Percentiles rank a stretch among this genome's conserved stretches.
Conservation (phyloP, 2,888 invertebrate species). For the Leucophora obtusa region DNA sequence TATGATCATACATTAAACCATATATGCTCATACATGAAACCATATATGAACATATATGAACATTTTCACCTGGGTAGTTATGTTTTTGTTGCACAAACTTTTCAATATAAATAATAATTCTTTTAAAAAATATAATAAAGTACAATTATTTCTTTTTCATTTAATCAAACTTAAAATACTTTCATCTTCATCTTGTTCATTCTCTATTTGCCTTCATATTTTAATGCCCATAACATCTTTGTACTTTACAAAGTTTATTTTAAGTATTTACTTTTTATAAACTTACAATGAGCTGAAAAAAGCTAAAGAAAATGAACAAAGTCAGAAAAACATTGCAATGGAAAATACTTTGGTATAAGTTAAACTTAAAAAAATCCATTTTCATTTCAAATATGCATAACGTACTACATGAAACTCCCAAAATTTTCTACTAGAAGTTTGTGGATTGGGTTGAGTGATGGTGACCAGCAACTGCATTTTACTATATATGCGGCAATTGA, state of each 20-base stretch:
- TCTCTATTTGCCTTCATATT: conserved; percentile 9
- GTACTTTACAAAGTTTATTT: conserved; percentile 31
- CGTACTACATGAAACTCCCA: conserved; percentile 5
- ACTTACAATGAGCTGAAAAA: conserved; percentile 29
- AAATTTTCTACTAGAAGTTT: background rate
- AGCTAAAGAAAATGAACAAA: conserved; percentile 17
- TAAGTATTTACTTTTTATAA: conserved; percentile 59
- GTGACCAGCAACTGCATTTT: conserved; percentile 23
- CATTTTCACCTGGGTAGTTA: too few relatives aligned
- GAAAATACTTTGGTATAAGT: conserved; percentile 64
- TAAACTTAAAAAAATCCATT: conserved; percentile 56
- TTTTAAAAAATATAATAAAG: conserved; percentile 4
- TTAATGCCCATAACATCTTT: background rate
- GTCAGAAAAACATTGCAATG: conserved; percentile 55
- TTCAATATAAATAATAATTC: conserved; percentile 44
- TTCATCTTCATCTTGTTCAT: background rate
- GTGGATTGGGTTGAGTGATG: conserved; percentile 23
- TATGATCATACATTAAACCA: too few relatives aligned
- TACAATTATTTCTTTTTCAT: conserved; percentile 10
- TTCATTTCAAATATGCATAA: conserved; percentile 8
- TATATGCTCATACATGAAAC: too few relatives aligned
- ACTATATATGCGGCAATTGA: conserved; percentile 46
- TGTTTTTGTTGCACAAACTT: conserved; percentile 44
- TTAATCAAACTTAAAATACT: background rate
- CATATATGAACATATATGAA: too few relatives aligned